Conservation (phyloP, 2,113 vertebrate genomes). For the Oncorhynchus keta region DNA sequence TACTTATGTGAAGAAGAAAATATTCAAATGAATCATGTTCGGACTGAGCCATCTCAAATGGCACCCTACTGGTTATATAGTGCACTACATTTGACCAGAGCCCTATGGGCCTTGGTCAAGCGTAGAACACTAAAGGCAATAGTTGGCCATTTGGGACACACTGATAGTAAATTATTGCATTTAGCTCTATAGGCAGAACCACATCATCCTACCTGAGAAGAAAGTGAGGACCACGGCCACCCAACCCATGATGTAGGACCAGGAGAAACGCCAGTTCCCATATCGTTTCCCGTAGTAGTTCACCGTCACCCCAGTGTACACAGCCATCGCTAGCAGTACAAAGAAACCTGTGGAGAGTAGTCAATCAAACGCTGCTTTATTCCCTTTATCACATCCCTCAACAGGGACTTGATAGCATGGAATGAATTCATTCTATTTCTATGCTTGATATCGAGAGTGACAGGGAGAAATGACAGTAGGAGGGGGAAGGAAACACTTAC, state of each 20-base stretch:
- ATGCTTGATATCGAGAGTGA: neutral
- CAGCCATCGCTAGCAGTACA: conserved; percentile 78
- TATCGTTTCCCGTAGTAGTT: conserved; percentile 80
- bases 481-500: conserved; percentile 45
- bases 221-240: conserved; percentile 79
- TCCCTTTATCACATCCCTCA: neutral
- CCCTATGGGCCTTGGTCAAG: too few species aligned
- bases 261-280: conserved; percentile 79
- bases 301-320: conserved; percentile 79
- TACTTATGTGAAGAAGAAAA: neutral
- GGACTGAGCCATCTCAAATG: neutral
- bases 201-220: conserved; percentile 71
- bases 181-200: neutral
- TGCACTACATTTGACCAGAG: neutral
- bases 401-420: neutral
- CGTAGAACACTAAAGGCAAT: neutral
- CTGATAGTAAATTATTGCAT: neutral
- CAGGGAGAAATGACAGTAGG: neutral
- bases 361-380: neutral
- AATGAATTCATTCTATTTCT: neutral
- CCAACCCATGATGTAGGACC: conserved; percentile 81
- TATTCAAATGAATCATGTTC: neutral
- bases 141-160: too few species aligned
- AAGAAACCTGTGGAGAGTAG: conserved; percentile 68
- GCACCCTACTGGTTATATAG: neutral